Conservation (phyloP, 2,797 vertebrate species). For the Falco rusticolus region DNA sequence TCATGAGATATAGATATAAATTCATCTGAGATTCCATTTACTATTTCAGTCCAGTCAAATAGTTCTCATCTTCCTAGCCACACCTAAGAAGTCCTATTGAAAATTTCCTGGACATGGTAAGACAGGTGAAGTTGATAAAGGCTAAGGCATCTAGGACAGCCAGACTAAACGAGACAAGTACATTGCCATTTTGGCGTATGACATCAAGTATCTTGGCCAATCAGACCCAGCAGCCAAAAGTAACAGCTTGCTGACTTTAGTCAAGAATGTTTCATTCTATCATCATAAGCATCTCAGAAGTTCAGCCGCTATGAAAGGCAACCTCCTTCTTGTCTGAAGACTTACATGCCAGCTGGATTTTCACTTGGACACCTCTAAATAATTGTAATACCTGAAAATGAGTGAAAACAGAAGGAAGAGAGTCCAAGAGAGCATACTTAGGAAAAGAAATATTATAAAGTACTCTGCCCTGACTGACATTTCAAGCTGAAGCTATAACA, state of each 20-base stretch:
- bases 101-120: not conserved
- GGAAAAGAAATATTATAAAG: not conserved
- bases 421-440: not conserved
- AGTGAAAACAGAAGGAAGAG: not conserved
- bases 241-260: not conserved
- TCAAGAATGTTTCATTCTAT: not conserved
- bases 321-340: not conserved
- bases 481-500: not conserved
- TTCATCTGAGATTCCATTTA: not conserved
- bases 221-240: not conserved
- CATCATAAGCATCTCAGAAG: not conserved
- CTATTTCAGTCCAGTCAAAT: not conserved
- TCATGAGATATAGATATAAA: rapidly evolving
- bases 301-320: not conserved
- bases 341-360: not conserved
- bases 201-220: not conserved
- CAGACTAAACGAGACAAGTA: not conserved
- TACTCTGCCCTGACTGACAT: not conserved
- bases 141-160: not conserved
- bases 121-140: not conserved
- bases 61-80: not conserved
- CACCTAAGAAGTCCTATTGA: not conserved
- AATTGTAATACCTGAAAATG: not conserved
- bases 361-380: not conserved
- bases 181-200: not conserved